Conservation (phyloP, 2,113 vertebrate genomes). For the Todiramphus saurophagus region DNA sequence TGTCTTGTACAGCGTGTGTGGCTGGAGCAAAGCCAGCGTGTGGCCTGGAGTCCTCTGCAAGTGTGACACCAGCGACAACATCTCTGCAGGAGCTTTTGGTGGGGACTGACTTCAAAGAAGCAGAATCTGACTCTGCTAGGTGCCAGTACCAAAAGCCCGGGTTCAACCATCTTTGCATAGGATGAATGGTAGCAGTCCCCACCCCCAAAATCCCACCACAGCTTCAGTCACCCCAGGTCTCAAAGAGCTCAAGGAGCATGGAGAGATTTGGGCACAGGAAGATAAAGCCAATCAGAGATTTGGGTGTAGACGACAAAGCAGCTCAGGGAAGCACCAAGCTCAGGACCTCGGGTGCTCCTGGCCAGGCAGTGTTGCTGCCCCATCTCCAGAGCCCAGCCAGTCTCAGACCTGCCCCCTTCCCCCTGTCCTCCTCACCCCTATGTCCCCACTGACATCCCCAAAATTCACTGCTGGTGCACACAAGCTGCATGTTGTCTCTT, state of each 20-base stretch:
- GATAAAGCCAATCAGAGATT: background rate
- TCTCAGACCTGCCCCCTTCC: background rate
- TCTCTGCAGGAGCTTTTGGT: background rate
- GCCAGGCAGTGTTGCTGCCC: no score
- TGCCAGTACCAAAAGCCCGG: background rate
- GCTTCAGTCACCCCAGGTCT: background rate
- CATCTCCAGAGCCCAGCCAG: background rate
- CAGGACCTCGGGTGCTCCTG: background rate
- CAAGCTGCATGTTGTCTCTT: no score
- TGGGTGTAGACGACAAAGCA: background rate
- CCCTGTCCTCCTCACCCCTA: background rate
- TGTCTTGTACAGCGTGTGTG: accelerated
- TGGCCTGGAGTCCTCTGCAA: background rate
- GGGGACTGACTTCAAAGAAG: background rate
- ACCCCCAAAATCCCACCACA: background rate
- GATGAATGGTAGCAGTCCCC: background rate
- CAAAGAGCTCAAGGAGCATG: background rate
- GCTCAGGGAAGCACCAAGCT: background rate
- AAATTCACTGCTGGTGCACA: no score
- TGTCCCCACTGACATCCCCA: background rate
- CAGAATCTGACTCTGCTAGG: background rate
- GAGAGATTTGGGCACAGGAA: background rate
- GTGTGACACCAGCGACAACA: accelerated
- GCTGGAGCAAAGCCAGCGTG: background rate
- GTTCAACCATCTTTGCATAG: background rate